These are phyloP conservation scores for Blomia tropicalis DNA, from an alignment of 2,888 invertebrate species.

Conservation along the genomic window DNA sequence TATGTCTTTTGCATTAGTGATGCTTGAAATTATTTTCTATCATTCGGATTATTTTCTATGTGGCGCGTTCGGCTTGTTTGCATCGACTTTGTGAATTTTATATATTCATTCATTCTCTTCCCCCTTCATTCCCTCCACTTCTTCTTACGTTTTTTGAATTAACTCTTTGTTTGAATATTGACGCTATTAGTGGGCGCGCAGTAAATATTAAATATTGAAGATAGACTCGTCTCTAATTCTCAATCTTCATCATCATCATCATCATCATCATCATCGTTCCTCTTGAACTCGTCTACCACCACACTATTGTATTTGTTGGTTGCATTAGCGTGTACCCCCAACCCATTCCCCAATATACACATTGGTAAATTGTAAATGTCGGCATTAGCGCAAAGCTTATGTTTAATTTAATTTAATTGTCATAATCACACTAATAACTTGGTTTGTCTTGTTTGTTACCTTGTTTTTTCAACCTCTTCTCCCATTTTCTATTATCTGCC, in stretches of 20 bases:
- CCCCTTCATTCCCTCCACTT: background rate
- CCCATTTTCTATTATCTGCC: background rate
- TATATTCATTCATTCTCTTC: background rate
- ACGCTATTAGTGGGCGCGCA: constrained; percentile 11
- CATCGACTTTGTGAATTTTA: background rate
- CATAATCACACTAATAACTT: constrained; percentile 13
- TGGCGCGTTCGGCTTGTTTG: background rate
- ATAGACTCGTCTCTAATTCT: no score
- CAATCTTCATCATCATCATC: no score
- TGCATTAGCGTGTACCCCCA: no score
- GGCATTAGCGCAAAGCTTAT: constrained; percentile 4
- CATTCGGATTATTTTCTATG: constrained; percentile 7
- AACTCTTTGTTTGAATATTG: constrained; percentile 8
- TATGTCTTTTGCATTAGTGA: background rate
- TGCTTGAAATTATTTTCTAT: constrained; percentile 10
- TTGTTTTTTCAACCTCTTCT: background rate
- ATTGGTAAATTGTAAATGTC: constrained; percentile 1
- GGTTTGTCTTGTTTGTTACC: background rate
- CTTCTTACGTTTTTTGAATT: background rate
- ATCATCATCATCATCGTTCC: no score
- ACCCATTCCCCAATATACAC: no score
- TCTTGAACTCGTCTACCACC: no score
- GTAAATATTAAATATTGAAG: constrained; percentile 13
- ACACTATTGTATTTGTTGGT: no score
- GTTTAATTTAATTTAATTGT: constrained; percentile 14